Evolutionary conservation across 2,113 vertebrate species (phyloP).

Genomic region (Ranitomeya imitator): DNA sequence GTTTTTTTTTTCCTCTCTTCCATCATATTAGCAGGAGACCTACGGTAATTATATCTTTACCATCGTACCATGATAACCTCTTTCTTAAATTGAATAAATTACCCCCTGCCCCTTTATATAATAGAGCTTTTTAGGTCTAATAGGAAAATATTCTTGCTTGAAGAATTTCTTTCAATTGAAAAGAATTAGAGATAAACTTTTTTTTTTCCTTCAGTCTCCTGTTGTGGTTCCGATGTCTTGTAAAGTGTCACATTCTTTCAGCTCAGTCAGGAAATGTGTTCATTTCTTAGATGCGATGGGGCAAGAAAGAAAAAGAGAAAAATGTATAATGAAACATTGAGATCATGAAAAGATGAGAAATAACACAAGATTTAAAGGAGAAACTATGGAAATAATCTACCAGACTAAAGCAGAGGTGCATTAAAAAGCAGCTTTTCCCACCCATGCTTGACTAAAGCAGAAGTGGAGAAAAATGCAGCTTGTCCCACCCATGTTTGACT

Average conservation of each 20-base stretch:
- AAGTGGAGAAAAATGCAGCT: no score
- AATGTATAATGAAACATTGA: not conserved
- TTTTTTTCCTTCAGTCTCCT: constrained; percentile 4
- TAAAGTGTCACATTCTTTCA: not conserved
- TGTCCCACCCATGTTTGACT: no score
- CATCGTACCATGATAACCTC: constrained; percentile 68
- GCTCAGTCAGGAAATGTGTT: not conserved
- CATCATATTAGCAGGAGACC: constrained; percentile 68
- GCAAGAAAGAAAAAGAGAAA: not conserved
- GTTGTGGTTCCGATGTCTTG: not conserved
- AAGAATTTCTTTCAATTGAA: not conserved
- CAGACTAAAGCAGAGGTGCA: not conserved
- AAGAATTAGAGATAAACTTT: constrained; percentile 30
- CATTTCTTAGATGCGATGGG: not conserved
- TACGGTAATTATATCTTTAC: constrained; percentile 65
- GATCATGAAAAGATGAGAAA: not conserved
- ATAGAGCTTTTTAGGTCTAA: constrained; percentile 24
- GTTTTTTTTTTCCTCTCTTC: constrained; percentile 62
- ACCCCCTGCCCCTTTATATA: constrained; percentile 68
- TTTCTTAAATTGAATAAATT: constrained; percentile 66
- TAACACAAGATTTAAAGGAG: not conserved
- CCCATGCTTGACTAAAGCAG: no score
- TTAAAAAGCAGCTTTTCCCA: no score
- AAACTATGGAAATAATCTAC: not conserved
- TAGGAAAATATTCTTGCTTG: constrained; percentile 23